Base-by-base conservation (phyloP, 2,888 invertebrate genomes). In the Glaucopsyche alexis region DNA sequence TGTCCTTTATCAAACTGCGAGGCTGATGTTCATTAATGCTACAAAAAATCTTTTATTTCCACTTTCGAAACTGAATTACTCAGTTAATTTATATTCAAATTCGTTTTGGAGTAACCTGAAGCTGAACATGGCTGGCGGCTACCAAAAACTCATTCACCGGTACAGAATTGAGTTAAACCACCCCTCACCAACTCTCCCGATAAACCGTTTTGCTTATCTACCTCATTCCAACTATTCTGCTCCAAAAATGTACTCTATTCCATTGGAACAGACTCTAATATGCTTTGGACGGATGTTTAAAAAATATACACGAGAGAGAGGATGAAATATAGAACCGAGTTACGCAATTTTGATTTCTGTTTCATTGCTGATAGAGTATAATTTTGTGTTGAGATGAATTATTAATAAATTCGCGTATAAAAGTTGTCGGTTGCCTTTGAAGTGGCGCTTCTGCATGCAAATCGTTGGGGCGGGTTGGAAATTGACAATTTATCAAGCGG, bases 381-480 rank as follows among this genome's bases (percentile, higher is more conserved):
- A 55, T 76, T 78, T 81, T 5, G 14, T 16, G 40, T 72, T 74
- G 2, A 11, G 52, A 38, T 42, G 64, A 76, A 49, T 47, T 66
- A 50, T 14, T 76, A 75, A 75, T 74, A 78, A 79, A 75, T 75
- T 78, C 77, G 79, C 81, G 82, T 80, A 84, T 85, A 85, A 84
- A 85, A 86, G 87, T 88, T 88, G 84, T 86, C 85, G 82, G 87
- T 87, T 88, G 85, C 88, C 90, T 93, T 93, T 92, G 93, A 91
- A 91, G 89, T 90, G 88, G 90, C 89, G 90, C 93, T 92, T 92
- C 93, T 91, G 93, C 93, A 92, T 92, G 90, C 91, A 92, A 91
- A 92, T 91, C 84, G 81, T 82, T 80, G 79, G 80, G 80, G 78
- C 79, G 79, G 79, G 80, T 77, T 81, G 79, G 80, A 84, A 84